Evolutionary conservation across 2,797 vertebrate species (phyloP), one percentile per base, ranked within the genome.

Genomic region (Poecile montanus): DNA sequence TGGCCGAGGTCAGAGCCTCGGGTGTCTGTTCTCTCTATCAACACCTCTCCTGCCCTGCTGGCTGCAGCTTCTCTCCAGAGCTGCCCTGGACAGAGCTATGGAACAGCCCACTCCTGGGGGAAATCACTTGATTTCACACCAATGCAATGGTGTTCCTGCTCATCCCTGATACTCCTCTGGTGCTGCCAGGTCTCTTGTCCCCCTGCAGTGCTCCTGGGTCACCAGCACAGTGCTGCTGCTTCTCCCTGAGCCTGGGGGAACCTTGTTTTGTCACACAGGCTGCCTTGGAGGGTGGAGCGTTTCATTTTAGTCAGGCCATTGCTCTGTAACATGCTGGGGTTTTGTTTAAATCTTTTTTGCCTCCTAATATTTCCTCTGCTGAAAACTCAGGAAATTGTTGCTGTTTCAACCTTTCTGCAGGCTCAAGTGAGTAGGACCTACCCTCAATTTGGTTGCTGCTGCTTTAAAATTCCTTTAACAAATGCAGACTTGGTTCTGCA

Each of bases 11-110:
- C 86, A 77, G 81, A 87, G 63, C 34, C 68, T 85, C 7, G 16
- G 7, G 22, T 86, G 66, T 73, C 66, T 57, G 44, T 91, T 92
- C 76, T 80, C 63, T 54, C 68, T 27, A 42, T 91, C 80, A 89
- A 68, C 91, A 91, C 85, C 94, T 96, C 67, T 72, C 76, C 94
- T 88, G 63, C 57, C 1, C 51, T 67, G 72, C 86, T 89, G 85
- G 48, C 85, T 92, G 90, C 21, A 42, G 48, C 70, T 79, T 58
- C 62, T 54, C 93, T 91, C 67, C 73, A 67, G 85, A 40, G 91
- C 68, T 88, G 54, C 23, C 1, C 77, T 66, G 74, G 56, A 11
- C 81, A 77, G 38, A 65, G 62, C 88, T 60, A 40, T 36, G 75
- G 45, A 89, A 45, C 78, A 66, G 7, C 42, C 53, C 36, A 4